These are phyloP conservation scores for Meandrina meandrites DNA, from an alignment of 92 coral and sea anemone species.

Conservation along the genomic window DNA sequence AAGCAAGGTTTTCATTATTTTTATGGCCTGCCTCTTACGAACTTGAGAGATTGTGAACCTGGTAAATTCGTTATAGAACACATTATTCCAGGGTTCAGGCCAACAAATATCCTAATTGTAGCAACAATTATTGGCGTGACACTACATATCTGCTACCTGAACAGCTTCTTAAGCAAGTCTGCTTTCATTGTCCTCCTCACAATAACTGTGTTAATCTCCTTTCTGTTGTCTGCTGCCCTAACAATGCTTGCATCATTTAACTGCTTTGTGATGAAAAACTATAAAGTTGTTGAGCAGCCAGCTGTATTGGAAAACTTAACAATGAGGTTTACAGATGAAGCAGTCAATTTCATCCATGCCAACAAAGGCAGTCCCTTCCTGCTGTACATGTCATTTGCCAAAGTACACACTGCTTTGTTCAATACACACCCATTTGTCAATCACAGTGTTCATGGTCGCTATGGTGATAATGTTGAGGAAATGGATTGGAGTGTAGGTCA, in stretches of 20 bases:
- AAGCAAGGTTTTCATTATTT: conserved; percentile 78
- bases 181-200: not conserved
- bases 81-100: conserved; percentile 46
- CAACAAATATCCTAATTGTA: conserved; percentile 31
- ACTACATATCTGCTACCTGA: conserved; percentile 23
- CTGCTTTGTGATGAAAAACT: conserved; percentile 77
- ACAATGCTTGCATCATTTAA: not conserved
- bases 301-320: conserved; percentile 71
- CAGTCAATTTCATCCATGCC: conserved; percentile 60
- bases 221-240: not conserved
- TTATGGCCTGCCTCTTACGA: conserved; percentile 75
- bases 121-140: conserved; percentile 47
- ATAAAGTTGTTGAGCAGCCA: conserved; percentile 82
- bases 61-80: conserved; percentile 46
- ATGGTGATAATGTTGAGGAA: conserved; percentile 91
- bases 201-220: not conserved
- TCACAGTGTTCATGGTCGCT: conserved; percentile 79
- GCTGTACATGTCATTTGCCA: conserved; percentile 75
- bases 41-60: conserved; percentile 59
- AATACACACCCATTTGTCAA: conserved; percentile 61
- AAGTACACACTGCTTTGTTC: conserved; percentile 80
- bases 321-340: conserved; percentile 73
- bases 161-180: conserved; percentile 28
- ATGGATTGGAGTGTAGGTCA: conserved; percentile 93
- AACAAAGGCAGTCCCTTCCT: conserved; percentile 70